A percentile compares a stretch with the other conserved stretches of the same genome.
Evolutionary conservation across 2,113 vertebrate species (phyloP).

Genomic region (Chlamydotis undulata): DNA sequence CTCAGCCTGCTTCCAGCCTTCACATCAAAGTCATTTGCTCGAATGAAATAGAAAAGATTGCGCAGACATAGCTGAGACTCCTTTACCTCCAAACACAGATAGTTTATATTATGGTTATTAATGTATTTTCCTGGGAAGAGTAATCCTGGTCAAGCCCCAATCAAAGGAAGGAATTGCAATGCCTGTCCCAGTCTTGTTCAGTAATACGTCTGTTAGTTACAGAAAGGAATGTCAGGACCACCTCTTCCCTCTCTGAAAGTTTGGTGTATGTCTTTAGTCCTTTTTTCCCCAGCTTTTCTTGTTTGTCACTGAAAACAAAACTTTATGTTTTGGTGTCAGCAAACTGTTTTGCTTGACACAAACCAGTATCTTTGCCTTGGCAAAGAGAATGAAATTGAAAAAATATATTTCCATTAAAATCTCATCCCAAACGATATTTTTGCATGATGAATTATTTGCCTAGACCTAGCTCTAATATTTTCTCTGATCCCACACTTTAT

Average conservation of each 20-base stretch:
- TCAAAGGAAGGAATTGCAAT: background rate
- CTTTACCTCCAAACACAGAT: background rate
- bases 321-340: background rate
- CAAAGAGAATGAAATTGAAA: background rate
- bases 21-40: background rate
- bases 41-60: background rate
- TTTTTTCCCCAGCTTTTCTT: background rate
- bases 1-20: background rate
- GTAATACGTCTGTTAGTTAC: background rate
- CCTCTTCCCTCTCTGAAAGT: background rate
- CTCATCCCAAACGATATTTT: background rate
- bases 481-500: background rate
- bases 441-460: background rate
- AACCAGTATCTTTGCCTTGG: background rate
- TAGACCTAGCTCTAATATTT: background rate
- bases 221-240: background rate
- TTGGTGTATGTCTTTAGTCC: background rate
- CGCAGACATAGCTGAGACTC: background rate
- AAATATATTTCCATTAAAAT: background rate
- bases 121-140: background rate
- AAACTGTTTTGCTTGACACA: background rate
- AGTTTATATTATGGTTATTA: background rate
- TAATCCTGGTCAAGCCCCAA: background rate
- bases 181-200: background rate
- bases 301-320: background rate